These are phyloP conservation scores for Trematomus bernacchii DNA, from an alignment of 2,797 vertebrate genomes.

Conservation along the genomic window DNA sequence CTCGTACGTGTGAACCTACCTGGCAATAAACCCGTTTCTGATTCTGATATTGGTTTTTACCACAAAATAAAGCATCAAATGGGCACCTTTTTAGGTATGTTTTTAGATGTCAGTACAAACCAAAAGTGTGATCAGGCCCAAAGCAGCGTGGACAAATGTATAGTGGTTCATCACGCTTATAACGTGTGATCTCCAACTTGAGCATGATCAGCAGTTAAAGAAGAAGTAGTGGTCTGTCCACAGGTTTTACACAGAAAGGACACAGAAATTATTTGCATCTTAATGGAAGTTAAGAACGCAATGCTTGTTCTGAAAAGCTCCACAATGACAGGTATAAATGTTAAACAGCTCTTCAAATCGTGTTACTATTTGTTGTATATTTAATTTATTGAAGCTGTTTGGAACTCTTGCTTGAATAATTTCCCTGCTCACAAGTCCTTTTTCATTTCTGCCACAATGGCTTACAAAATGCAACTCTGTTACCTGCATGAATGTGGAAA, in stretches of 20 bases:
- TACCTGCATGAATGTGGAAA: slow-evolving; percentile 70
- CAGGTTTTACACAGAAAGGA: not conserved
- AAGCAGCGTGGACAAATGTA: not conserved
- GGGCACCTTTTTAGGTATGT: no score
- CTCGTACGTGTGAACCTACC: no score
- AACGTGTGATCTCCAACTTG: not conserved
- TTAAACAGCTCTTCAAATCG: not conserved
- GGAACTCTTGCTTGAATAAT: not conserved
- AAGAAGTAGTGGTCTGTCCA: slow-evolving; percentile 3
- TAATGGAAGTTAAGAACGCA: not conserved
- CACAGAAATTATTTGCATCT: not conserved
- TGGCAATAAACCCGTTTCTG: no score
- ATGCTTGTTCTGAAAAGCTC: not conserved
- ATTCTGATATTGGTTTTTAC: no score
- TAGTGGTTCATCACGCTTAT: not conserved
- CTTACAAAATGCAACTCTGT: slow-evolving; percentile 21
- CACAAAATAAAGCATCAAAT: no score
- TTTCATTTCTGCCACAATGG: not conserved
- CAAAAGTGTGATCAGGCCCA: slow-evolving; percentile 1
- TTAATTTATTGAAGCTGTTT: not conserved
- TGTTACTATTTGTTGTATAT: not conserved
- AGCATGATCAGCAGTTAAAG: not conserved
- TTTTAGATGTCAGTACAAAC: not conserved
- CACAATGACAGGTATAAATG: not conserved
- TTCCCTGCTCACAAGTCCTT: not conserved